Evolutionary conservation across 2,113 vertebrate species (phyloP).

Genomic region (Trichechus manatus): DNA sequence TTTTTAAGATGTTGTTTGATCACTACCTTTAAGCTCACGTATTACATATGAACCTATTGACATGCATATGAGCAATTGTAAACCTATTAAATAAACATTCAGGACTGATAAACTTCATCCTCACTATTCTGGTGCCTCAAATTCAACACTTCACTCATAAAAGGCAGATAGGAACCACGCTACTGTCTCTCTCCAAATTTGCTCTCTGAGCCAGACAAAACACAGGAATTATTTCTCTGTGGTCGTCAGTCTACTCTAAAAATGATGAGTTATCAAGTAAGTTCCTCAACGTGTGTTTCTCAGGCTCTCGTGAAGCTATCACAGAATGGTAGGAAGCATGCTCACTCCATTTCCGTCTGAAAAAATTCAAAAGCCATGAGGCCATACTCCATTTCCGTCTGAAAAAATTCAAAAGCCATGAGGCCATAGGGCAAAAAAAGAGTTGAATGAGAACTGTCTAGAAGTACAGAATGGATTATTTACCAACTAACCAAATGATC

Average conservation of each 20-base stretch:
- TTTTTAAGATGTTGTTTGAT: not conserved
- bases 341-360: not conserved
- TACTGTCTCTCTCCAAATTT: not conserved
- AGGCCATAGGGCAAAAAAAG: not conserved
- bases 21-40: not conserved
- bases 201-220: conserved; percentile 32
- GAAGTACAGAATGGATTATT: not conserved
- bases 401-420: not conserved
- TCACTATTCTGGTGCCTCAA: not conserved
- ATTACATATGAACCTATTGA: not conserved
- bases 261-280: not conserved
- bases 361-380: not conserved
- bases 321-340: not conserved
- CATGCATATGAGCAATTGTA: not conserved
- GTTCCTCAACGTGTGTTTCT: not conserved
- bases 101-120: not conserved
- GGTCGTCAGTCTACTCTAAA: not conserved
- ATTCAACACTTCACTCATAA: not conserved
- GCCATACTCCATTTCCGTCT: not conserved
- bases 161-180: not conserved
- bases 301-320: not conserved
- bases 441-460: not conserved
- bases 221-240: not conserved
- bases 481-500: conserved; percentile 27
- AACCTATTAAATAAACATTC: not conserved